Conservation (phyloP, 2,797 vertebrate genomes). For the Dermochelys coriacea region DNA sequence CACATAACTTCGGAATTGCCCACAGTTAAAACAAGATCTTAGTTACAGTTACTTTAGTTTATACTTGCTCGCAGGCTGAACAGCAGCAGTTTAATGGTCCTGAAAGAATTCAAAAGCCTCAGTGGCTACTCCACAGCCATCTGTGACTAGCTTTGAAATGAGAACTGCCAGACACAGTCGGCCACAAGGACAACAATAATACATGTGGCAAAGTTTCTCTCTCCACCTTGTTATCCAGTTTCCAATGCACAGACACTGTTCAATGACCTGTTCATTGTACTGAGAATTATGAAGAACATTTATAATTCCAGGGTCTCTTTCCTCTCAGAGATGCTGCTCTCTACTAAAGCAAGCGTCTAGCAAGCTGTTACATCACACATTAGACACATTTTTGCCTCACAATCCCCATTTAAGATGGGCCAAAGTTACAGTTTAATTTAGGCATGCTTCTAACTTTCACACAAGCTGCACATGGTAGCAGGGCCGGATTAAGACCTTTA, state of each 20-base stretch:
- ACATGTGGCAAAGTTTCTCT: not conserved
- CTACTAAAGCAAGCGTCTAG: not conserved
- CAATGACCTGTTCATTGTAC: not conserved
- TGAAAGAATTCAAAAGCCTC: constrained; percentile 35
- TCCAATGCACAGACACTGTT: not conserved
- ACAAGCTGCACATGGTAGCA: not conserved
- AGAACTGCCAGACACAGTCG: constrained; percentile 28
- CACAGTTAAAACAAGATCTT: constrained; percentile 41
- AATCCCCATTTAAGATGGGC: constrained; percentile 11
- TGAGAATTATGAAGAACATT: not conserved
- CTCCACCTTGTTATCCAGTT: accelerated
- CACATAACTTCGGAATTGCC: not conserved
- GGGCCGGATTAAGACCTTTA: too few relatives aligned
- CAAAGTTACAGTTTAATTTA: constrained; percentile 32
- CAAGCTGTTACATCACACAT: accelerated
- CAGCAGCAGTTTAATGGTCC: not conserved
- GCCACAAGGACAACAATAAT: not conserved
- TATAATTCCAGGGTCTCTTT: not conserved
- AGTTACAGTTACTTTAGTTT: not conserved
- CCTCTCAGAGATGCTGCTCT: not conserved
- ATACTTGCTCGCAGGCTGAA: not conserved
- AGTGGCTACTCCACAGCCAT: not conserved
- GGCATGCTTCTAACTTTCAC: not conserved
- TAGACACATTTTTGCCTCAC: not conserved
- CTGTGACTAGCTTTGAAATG: not conserved